Evolutionary conservation across 2,797 vertebrate species (phyloP).

Genomic region (Artibeus lituratus): DNA sequence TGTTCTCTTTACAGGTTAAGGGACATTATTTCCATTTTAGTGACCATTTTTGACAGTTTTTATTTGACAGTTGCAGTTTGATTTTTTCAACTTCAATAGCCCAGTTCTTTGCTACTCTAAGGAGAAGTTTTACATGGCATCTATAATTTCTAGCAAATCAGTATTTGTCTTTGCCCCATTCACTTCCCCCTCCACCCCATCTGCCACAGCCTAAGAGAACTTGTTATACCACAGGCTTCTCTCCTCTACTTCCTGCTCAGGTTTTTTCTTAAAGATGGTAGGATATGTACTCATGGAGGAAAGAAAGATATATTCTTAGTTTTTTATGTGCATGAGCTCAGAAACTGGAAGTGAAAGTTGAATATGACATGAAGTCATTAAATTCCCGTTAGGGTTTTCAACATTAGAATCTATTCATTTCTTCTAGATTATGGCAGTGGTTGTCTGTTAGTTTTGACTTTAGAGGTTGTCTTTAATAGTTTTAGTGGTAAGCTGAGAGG

Average conservation of each 20-base stretch:
- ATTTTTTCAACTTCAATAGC: neutral
- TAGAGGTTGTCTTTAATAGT: neutral
- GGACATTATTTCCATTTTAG: neutral
- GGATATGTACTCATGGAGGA: neutral
- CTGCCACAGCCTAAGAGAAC: neutral
- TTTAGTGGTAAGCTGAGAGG: neutral
- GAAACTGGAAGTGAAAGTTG: neutral
- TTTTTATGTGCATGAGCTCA: neutral
- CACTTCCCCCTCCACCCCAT: neutral
- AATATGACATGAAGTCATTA: neutral
- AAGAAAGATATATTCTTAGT: neutral
- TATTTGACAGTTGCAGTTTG: neutral
- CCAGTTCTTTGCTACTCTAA: neutral
- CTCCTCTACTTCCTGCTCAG: neutral
- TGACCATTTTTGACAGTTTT: neutral
- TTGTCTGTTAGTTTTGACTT: neutral
- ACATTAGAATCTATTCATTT: neutral
- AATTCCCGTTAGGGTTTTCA: neutral
- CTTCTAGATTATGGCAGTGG: neutral
- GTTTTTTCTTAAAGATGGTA: neutral
- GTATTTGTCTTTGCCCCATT: neutral
- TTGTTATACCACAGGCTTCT: neutral
- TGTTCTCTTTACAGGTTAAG: neutral
- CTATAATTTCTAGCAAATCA: neutral
- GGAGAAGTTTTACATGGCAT: neutral